Base-by-base conservation (phyloP, 2,888 invertebrate genomes). In the Lycia hirtaria region DNA sequence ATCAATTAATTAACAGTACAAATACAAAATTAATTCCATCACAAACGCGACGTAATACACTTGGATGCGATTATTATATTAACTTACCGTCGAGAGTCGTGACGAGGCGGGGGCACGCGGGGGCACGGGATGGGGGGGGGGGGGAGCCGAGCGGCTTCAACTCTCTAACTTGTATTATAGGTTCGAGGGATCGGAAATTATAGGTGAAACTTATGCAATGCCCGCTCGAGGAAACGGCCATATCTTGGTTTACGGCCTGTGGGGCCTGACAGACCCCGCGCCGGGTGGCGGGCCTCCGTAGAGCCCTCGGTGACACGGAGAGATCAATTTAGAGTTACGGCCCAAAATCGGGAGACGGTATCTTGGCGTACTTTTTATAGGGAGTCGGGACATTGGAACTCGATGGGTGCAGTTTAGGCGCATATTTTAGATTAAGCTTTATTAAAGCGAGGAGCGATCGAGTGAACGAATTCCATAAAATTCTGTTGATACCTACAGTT, bases 311-410 rank as follows among this genome's bases (percentile, higher is more conserved):
- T 75, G 79, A 75, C 81, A 75, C 77, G 72, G 72, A 75, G 74
- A 76, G 76, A 83, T 81, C 81, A 77, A 79, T 81, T 82, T 72
- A 68, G 75, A 81, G 78, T 83, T 80, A 80, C 78, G 75, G 75
- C 72, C 71, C 68, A 71, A 56, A 69, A 72, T 70, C 70, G 71
- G 72, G 60, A 64, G 69, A 38, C 62, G 50, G 40, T 65, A 62
- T 60, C 66, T 73, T 64, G 68, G 60, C 65, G 35, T 60, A 63
- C 50, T 69, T 70, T 70, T 67, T 67, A 58, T 53, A 67, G 38
- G 50, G 58, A 59, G 45, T 60, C 55, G 43, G 47, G 45, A 51
- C 52, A 44, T 49, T 47, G 48, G 24, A 26, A 60, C 38, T 37
- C 58, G 61, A 52, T 60, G 33, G 43, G 37, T 49, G 55, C 49